Percentiles rank a stretch among this genome's conserved stretches.
Conservation (phyloP, 2,113 vertebrate genomes). For the Amblyopsis rosae region DNA sequence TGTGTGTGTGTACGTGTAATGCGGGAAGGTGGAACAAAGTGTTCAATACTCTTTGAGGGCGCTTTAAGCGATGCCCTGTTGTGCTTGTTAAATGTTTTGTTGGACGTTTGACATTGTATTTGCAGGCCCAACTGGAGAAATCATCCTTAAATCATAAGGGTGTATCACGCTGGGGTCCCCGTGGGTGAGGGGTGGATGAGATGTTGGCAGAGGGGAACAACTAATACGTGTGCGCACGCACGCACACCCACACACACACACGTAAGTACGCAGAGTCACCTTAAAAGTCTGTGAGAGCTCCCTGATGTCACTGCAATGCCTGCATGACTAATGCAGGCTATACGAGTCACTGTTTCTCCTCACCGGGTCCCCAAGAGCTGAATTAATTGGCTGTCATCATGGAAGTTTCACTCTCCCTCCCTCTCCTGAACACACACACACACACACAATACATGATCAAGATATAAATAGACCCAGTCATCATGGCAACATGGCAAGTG, state of each 20-base stretch:
- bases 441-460: slow-evolving; percentile 47
- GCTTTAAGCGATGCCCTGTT: slow-evolving; percentile 51
- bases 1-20: slow-evolving; percentile 41
- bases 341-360: slow-evolving; percentile 63
- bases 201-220: slow-evolving; percentile 60
- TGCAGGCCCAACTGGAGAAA: slow-evolving; percentile 41
- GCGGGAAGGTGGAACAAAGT: slow-evolving; percentile 42
- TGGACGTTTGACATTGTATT: slow-evolving; percentile 61
- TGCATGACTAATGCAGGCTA: slow-evolving; percentile 73
- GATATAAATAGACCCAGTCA: slow-evolving; percentile 67
- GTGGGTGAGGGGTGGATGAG: slow-evolving; percentile 58
- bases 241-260: slow-evolving; percentile 15
- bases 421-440: neutral
- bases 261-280: slow-evolving; percentile 54
- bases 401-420: slow-evolving; percentile 30
- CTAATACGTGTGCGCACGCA: slow-evolving; percentile 30
- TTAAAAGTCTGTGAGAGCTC: slow-evolving; percentile 68
- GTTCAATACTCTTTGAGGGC: slow-evolving; percentile 52
- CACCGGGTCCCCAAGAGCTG: slow-evolving; percentile 60
- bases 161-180: slow-evolving; percentile 60
- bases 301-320: slow-evolving; percentile 62
- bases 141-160: slow-evolving; percentile 63
- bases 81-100: slow-evolving; percentile 70
- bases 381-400: slow-evolving; percentile 79
- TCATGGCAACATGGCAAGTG: slow-evolving; percentile 61